Base-by-base conservation (phyloP, 1,140 invertebrate genomes). In the Papilio polyxenes region DNA sequence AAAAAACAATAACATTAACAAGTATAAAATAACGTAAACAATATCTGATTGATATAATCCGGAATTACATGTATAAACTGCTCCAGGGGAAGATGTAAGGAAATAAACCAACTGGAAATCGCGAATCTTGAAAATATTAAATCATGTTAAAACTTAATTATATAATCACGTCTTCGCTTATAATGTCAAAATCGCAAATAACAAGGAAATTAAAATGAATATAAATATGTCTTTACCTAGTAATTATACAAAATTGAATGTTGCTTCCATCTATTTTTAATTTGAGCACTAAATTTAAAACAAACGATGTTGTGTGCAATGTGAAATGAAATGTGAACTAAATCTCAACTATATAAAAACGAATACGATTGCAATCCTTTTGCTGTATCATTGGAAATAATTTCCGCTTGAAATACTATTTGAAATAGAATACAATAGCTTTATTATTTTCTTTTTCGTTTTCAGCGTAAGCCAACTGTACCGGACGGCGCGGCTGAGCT, bases 401-500 rank as follows among this genome's bases (percentile, higher is more conserved):
- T 31, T 77, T 77, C 20, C 20, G 13, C 20, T 48, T 77, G 15
- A 77, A 31, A 31, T 51, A 77, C 20, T 49, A 51, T 77, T 77
- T 77, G 17, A 77, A 77, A 77, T 49, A 53, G 49, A 74, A 44
- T 44, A 74, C 15, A 37, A 23, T 13, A 53, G 49, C 20, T 51
- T 77, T 77, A 53, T 77, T 77, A 80, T 80, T 74, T 80, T 74
- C 53, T 72, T 56, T 84, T 40, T 84, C 87, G 76, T 93, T 90
- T 94, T 49, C 89, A 97, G 96, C 82, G 88, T 96, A 59, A 96
- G 95, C 88, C 96, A 97, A 84, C 95, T 97, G 82, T 96, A 96
- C 84, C 95, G 96, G 84, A 96, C 96, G 40, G 96, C 96, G 20
- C 96, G 96, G 85, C 89, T 96, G 80, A 95, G 95, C 51, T 97